phyloP scores from a whole-genome alignment of 2,113 vertebrate species.

The Taurulus bubalis region DNA sequence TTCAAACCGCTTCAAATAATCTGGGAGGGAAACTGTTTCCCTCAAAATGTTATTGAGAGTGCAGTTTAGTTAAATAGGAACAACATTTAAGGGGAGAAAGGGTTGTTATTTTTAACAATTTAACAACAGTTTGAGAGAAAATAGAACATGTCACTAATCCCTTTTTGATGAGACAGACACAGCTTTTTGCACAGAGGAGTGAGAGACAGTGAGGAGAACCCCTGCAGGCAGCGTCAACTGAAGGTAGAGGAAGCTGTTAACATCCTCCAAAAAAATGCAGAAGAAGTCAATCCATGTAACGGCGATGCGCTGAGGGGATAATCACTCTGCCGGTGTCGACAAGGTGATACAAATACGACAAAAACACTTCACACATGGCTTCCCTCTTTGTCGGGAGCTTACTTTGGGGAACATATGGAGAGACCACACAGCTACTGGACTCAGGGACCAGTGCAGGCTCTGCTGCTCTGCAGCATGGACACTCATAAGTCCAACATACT shows the following conservation, averaged over 20 bases:
- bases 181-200: not conserved
- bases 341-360: slow-evolving; percentile 51
- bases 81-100: not conserved
- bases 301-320: slow-evolving; percentile 47
- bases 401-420: slow-evolving; percentile 77
- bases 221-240: not conserved
- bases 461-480: not conserved
- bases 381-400: slow-evolving; percentile 63
- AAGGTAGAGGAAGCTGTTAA: slow-evolving; percentile 15
- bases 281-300: slow-evolving; percentile 48
- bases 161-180: not conserved
- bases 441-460: slow-evolving; percentile 29
- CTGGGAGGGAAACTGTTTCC: not conserved
- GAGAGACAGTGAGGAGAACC: not conserved
- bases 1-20: not conserved
- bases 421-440: slow-evolving; percentile 65
- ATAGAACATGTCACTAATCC: not conserved
- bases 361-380: slow-evolving; percentile 68
- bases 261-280: slow-evolving; percentile 1
- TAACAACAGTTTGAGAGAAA: not conserved
- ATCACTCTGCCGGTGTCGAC: slow-evolving; percentile 70
- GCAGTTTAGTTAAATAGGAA: not conserved
- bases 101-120: not conserved
- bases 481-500: not conserved
- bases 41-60: not conserved